Base-by-base conservation (phyloP, 2,888 invertebrate genomes). In the Cosmia trapezina region DNA sequence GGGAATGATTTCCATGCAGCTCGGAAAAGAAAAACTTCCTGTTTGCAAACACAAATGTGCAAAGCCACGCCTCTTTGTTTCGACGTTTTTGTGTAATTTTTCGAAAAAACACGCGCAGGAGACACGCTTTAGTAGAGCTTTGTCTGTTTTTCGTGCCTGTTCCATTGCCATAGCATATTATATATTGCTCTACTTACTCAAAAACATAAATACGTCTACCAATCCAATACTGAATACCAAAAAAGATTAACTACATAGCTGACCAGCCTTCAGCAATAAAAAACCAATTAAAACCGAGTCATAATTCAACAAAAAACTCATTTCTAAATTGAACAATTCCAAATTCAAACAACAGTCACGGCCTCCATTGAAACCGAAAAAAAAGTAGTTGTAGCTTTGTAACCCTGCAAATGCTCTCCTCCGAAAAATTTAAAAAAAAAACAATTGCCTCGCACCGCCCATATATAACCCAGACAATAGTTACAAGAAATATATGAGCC, bases 391-490 rank as follows among this genome's bases (percentile, higher is more conserved):
- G 56, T 68, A 79, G 79, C 79, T 70, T 70, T 75, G 74, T 69
- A 86, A 81, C 70, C 74, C 80, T 60, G 64, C 65, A 22, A 83
- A 79, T 73, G 73, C 81, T 73, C 57, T 78, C 71, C 80, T 80
- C 73, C 80, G 19, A 77, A 83, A 87, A 74, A 75, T 71, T 59
- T 56, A 80, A 86, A 85, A 83, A 86, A 87, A 88, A 85, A 85
- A 85, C 85, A 87, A 88, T 88, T 84, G 77, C 82, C 78, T 67
- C 80, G 72, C 78, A 66, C 80, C 82, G 77, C 73, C 75, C 82
- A 79, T 88, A 80, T 85, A 87, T 87, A 84, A 85, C 78, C 78
- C 85, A 88, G 83, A 89, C 89, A 89, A 89, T 89, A 89, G 89
- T 89, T 88, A 87, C 81, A 85, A 82, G 88, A 84, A 88, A 89